Evolutionary conservation across 2,797 vertebrate species (phyloP).

Genomic region (Sciurus vulgaris): DNA sequence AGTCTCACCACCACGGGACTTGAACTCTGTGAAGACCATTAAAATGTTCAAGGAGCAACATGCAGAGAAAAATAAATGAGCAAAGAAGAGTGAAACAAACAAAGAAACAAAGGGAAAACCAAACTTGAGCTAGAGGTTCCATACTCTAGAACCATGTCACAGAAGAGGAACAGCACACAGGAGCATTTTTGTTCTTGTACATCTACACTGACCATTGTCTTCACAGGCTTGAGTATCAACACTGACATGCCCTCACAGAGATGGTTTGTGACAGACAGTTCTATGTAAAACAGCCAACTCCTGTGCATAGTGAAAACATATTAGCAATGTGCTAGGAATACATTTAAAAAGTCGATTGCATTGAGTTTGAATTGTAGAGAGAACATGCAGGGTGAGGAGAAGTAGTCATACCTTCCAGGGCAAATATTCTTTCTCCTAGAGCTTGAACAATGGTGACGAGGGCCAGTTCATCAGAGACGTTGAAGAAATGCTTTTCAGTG

Average conservation of each 20-base stretch:
- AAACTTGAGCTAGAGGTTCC: background rate
- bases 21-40: background rate
- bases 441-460: conserved; percentile 95
- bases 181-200: background rate
- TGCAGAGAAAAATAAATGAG: conserved; percentile 26
- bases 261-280: background rate
- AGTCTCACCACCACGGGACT: background rate
- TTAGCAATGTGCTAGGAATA: background rate
- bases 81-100: background rate
- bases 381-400: conserved; percentile 46
- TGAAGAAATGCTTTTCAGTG: conserved; percentile 97
- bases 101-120: background rate
- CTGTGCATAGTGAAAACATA: background rate
- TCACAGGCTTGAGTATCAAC: fast-evolving
- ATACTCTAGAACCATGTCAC: background rate
- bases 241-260: background rate
- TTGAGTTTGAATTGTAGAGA: background rate
- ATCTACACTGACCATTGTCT: background rate
- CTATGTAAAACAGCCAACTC: background rate
- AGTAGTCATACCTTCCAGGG: conserved; percentile 94
- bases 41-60: background rate
- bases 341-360: background rate
- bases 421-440: conserved; percentile 96
- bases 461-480: conserved; percentile 96
- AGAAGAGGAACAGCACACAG: background rate